Evolutionary conservation across 2,797 vertebrate species (phyloP).

Genomic region (Rallus crepitans): DNA sequence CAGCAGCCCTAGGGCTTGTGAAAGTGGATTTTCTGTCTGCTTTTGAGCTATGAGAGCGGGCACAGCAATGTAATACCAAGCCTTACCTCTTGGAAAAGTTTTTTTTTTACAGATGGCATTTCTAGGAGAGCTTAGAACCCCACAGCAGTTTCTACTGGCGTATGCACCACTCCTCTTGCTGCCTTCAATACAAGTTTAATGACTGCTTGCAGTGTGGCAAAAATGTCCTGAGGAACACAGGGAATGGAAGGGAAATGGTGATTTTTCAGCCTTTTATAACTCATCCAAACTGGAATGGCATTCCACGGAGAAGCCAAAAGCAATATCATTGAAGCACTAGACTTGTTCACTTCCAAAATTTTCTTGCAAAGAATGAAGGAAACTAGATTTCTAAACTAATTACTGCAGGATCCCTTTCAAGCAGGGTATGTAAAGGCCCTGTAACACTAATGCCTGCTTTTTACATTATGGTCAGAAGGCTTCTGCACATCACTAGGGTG

Average conservation of each 20-base stretch:
- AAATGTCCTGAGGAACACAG: not conserved
- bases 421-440: not conserved
- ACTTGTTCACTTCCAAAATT: not conserved
- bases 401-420: not conserved
- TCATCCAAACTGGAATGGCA: not conserved
- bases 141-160: not conserved
- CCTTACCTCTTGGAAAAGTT: not conserved
- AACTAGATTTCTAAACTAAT: not conserved
- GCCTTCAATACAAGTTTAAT: not conserved
- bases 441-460: not conserved
- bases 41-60: not conserved
- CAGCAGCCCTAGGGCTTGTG: not conserved
- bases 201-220: not conserved
- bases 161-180: not conserved
- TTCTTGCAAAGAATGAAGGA: conserved; percentile 9
- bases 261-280: conserved; percentile 19
- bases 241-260: not conserved
- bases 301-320: conserved; percentile 37
- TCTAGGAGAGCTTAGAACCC: not conserved
- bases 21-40: not conserved
- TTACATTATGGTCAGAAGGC: not conserved
- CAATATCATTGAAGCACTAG: not conserved
- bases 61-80: rapidly evolving
- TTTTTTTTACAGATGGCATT: not conserved
- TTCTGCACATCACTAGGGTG: not conserved